Conservation (phyloP, 2,113 vertebrate genomes). For the Coryphaenoides rupestris region DNA sequence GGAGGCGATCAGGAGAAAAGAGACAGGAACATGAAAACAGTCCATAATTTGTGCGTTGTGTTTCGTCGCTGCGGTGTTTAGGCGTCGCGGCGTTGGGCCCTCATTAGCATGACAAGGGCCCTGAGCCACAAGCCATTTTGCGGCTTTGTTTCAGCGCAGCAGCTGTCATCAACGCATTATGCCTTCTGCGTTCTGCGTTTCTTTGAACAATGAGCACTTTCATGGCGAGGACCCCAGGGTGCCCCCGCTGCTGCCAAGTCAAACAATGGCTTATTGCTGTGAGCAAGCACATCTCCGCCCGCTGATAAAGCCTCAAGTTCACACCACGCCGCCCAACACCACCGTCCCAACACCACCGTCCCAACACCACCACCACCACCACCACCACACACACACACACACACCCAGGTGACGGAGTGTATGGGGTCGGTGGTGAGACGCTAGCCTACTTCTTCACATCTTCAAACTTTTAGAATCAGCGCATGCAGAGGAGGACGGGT, state of each 20-base stretch:
- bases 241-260: constrained; percentile 83
- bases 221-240: constrained; percentile 87
- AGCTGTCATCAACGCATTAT: constrained; percentile 95
- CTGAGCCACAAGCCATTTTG: constrained; percentile 81
- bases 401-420: neutral
- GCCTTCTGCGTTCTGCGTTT: constrained; percentile 81
- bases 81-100: constrained; percentile 49
- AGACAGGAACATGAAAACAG: neutral
- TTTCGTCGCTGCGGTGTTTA: constrained; percentile 35
- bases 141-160: constrained; percentile 88
- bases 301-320: constrained; percentile 79
- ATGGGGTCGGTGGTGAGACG: too few species aligned
- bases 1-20: constrained; percentile 7
- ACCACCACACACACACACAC: neutral
- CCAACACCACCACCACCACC: constrained; percentile 43
- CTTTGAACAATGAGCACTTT: constrained; percentile 91
- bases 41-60: constrained; percentile 36
- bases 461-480: too few species aligned
- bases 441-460: too few species aligned
- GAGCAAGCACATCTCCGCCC: constrained; percentile 80
- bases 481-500: too few species aligned
- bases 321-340: constrained; percentile 73
- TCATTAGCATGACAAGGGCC: constrained; percentile 82
- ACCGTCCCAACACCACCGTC: neutral
- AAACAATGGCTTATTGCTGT: constrained; percentile 91